A percentile compares a stretch with the other conserved stretches of the same genome.
These are phyloP conservation scores for Procambarus virginalis DNA, from an alignment of 1,140 invertebrate species.

Conservation along the genomic window DNA sequence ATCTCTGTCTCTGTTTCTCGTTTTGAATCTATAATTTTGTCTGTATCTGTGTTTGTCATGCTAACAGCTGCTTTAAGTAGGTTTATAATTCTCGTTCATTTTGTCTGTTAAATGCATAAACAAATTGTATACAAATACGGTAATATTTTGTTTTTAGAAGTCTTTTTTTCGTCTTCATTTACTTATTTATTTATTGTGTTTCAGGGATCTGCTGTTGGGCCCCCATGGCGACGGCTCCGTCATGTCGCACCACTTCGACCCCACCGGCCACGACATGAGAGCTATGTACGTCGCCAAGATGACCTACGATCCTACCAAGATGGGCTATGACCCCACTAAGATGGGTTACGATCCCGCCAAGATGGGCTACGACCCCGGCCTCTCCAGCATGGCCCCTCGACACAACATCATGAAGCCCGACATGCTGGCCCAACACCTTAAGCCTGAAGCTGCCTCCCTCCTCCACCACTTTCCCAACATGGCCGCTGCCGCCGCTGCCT, in stretches of 20 bases:
- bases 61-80: too few species aligned
- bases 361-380: slow-evolving; percentile 57
- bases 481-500: slow-evolving; percentile 55
- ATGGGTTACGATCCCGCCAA: slow-evolving; percentile 57
- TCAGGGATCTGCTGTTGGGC: slow-evolving; percentile 52
- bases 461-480: slow-evolving; percentile 62
- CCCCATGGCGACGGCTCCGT: slow-evolving; percentile 44
- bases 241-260: slow-evolving; percentile 59
- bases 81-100: too few species aligned
- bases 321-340: slow-evolving; percentile 59
- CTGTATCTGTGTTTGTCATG: too few species aligned
- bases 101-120: too few species aligned
- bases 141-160: too few species aligned
- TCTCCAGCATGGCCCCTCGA: slow-evolving; percentile 23
- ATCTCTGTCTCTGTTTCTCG: too few species aligned
- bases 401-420: slow-evolving; percentile 45
- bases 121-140: too few species aligned
- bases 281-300: slow-evolving; percentile 62
- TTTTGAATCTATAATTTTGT: too few species aligned
- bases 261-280: slow-evolving; percentile 50
- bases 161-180: too few species aligned
- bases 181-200: not conserved
- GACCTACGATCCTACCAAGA: slow-evolving; percentile 57
- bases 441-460: slow-evolving; percentile 52
- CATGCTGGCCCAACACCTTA: slow-evolving; percentile 44